Base-by-base conservation (phyloP, 2,797 vertebrate genomes). In the Amniataba percoides region DNA sequence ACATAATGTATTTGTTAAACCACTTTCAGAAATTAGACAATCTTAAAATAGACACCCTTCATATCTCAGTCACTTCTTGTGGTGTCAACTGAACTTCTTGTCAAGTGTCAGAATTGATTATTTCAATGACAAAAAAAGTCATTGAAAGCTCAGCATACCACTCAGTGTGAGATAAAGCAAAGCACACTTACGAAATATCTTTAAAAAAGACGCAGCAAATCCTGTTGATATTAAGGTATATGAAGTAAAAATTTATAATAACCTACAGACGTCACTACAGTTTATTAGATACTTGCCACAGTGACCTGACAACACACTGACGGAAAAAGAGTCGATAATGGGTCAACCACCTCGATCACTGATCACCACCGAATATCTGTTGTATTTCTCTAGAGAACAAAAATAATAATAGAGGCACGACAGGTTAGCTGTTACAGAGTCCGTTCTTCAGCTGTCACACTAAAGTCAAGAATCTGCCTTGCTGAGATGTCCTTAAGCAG, bases 401-500 rank as follows among this genome's bases (percentile, higher is more conserved):
- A 65, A 65, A 69, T 55, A 71, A 86, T 23, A 63, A 64, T 10
- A 51, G 45, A 83, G 23, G 25, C 58, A 78, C 40, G 25, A 36
- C 36, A 70, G 42, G 48, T 53, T 40, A 40, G 51, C 52, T 40
- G 21, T 34, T 64, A 13, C 60, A 71, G 9, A 74, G 52, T 18
- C 67, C 31, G 71, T 68, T 48, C 46, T 31, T 71, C 51, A 64
- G 52, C 68, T 66, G 60, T 78, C 77, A 77, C 36, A 51, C 40
- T 63, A 45, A 58, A 81, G 71, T 66, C 25, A 51, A 64, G 67
- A 73, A 67, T 75, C 39, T 43, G 43, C 43, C 56, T 64, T 15
- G 62, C 60, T 46, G 60, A 80, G 36, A 74, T 27, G 42, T 67
- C 79, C 74, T 66, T 40, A 57, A 80, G 75, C 66, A 72, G 58